Percentiles rank a stretch among this genome's conserved stretches.
Evolutionary conservation across 2,113 vertebrate genomes (phyloP).

Genomic region (Anolis carolinensis): DNA sequence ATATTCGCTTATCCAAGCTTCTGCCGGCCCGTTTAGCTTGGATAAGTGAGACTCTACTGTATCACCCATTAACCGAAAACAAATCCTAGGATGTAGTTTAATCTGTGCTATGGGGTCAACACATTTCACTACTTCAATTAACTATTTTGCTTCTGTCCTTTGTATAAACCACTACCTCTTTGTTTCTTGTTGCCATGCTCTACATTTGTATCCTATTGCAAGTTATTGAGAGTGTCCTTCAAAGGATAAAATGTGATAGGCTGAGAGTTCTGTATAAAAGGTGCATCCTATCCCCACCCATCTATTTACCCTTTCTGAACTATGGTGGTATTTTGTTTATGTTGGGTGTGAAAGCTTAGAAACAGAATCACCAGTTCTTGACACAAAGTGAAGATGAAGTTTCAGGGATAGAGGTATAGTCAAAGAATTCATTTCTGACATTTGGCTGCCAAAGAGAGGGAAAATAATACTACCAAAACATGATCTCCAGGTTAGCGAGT

Average conservation of each 20-base stretch:
- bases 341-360: background rate
- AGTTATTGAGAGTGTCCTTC: background rate
- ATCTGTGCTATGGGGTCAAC: constrained; percentile 54
- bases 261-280: background rate
- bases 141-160: background rate
- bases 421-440: background rate
- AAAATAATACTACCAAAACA: too few species aligned
- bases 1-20: too few species aligned
- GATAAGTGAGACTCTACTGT: too few species aligned
- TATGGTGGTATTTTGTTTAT: background rate
- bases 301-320: background rate
- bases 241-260: background rate
- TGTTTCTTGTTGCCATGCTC: constrained; percentile 31
- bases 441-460: background rate
- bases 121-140: constrained; percentile 15
- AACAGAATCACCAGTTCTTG: background rate
- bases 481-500: background rate
- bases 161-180: constrained; percentile 22
- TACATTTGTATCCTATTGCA: background rate
- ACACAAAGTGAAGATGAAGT: background rate
- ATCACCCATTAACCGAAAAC: background rate
- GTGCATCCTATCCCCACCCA: background rate
- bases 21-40: too few species aligned
- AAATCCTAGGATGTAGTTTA: constrained; percentile 61
- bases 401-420: background rate